Evolutionary conservation across 2,797 vertebrate genomes (phyloP).

Genomic region (Alfaro cultratus): DNA sequence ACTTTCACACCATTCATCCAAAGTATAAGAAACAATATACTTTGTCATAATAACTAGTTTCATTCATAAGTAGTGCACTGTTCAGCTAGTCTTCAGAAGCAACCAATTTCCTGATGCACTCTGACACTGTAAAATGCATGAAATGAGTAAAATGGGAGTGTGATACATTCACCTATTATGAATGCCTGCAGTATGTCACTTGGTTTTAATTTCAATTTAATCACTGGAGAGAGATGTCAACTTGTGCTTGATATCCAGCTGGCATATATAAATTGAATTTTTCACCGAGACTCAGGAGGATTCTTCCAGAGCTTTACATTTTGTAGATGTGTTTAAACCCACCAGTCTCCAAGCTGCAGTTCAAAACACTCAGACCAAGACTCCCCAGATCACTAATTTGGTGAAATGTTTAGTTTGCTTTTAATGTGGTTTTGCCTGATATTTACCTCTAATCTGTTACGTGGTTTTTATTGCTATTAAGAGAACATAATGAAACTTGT

Average conservation of each 20-base stretch:
- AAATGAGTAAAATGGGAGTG: neutral
- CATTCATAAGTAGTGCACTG: conserved; percentile 28
- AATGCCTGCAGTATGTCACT: neutral
- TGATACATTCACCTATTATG: neutral
- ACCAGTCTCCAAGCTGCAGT: neutral
- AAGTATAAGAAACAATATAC: neutral
- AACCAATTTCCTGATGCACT: conserved; percentile 16
- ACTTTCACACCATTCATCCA: neutral
- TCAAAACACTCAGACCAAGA: neutral
- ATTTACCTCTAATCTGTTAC: neutral
- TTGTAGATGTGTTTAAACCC: neutral
- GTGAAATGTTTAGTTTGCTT: neutral
- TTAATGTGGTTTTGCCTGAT: neutral
- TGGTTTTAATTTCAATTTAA: neutral
- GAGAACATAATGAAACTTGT: neutral
- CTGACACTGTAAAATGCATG: neutral
- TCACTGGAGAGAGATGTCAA: neutral
- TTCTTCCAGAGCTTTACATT: neutral
- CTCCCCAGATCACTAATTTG: neutral
- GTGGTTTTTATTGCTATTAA: neutral
- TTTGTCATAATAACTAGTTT: conserved; percentile 25
- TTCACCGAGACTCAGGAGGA: neutral
- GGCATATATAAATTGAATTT: neutral
- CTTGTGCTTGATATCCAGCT: neutral
- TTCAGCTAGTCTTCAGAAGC: conserved; percentile 20